Evolutionary conservation across 2,797 vertebrate species (phyloP), one percentile per base, ranked within the genome.

Genomic region (Tangara arthus): DNA sequence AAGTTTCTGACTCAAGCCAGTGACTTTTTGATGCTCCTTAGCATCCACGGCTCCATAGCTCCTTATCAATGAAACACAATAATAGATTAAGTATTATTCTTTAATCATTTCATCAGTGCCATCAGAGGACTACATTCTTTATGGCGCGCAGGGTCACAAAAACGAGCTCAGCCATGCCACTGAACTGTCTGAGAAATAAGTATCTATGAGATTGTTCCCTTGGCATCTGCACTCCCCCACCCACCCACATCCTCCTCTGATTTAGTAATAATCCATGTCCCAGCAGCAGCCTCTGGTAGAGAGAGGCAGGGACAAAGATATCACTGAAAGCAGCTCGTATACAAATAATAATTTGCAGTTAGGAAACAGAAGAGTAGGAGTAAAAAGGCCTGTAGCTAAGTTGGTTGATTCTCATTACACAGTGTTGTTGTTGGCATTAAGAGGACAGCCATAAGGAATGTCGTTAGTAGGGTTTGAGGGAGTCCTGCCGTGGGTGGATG

Each of bases 361-460:
- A 81, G 77, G 56, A 68, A 87, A 66, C n/a, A 91, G 59, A 68
- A 65, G 91, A 78, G 77, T 92, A 80, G 92, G 75, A 92, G 69
- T 91, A 73, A 83, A 95, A 95, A 94, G 68, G 56, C 42, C 37
- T 72, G 49, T 77, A 65, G 89, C 32, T 84, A 41, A 87, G 65
- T 23, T 71, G 68, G 72, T 86, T 65, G 88, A 44, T 94, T 87
- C 56, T 97, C 86, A 78, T 92, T 93, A 90, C 82, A 60, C 72
- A 91, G 21, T 50, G 56, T 73, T 87, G 68, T 59, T 12, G 6
- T 77, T 94, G 89, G 68, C 92, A 94, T 92, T 95, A 78, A 65
- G 11, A 10, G 77, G 42, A 50, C 66, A 92, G 63, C 63, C 76
- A 89, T 93, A 87, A 95, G 82, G 70, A 94, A 72, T 63, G 59